Evolutionary conservation across 2,113 vertebrate species (phyloP).

Genomic region (Gnathonemus echidnorhynchus): DNA sequence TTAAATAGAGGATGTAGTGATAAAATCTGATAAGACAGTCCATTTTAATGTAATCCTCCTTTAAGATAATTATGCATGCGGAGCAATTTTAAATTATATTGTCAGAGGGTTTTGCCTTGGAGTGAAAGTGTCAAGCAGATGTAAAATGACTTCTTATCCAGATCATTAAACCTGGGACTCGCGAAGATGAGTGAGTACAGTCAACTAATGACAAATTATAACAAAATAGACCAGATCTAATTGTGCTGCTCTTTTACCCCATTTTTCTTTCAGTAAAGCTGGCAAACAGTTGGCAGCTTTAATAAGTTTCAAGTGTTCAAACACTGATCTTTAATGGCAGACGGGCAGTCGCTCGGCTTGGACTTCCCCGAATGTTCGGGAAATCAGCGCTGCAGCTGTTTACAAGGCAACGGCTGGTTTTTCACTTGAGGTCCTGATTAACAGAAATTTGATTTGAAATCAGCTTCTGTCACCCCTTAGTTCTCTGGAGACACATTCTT

Average conservation of each 20-base stretch:
- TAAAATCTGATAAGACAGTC: background rate
- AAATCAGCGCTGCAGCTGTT: too few species aligned
- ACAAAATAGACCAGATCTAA: background rate
- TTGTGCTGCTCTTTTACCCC: background rate
- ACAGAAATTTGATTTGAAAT: background rate
- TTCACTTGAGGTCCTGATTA: background rate
- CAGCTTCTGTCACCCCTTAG: background rate
- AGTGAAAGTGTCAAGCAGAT: conserved; percentile 5
- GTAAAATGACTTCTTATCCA: conserved; percentile 5
- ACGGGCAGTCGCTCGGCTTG: background rate
- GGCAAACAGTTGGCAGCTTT: background rate
- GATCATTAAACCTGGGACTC: background rate
- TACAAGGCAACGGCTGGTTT: background rate
- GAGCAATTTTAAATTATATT: background rate
- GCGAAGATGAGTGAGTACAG: background rate
- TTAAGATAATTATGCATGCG: background rate
- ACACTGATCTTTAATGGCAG: background rate
- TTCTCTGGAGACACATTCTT: background rate
- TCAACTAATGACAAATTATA: conserved; percentile 12
- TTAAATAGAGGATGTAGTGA: background rate
- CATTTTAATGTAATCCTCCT: conserved; percentile 9
- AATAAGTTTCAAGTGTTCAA: background rate
- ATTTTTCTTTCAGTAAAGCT: background rate
- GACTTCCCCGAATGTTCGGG: background rate
- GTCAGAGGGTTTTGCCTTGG: background rate